Percentiles rank a stretch among this genome's conserved stretches.
Conservation (phyloP, 2,888 invertebrate genomes). For the Ectemnius continuus region DNA sequence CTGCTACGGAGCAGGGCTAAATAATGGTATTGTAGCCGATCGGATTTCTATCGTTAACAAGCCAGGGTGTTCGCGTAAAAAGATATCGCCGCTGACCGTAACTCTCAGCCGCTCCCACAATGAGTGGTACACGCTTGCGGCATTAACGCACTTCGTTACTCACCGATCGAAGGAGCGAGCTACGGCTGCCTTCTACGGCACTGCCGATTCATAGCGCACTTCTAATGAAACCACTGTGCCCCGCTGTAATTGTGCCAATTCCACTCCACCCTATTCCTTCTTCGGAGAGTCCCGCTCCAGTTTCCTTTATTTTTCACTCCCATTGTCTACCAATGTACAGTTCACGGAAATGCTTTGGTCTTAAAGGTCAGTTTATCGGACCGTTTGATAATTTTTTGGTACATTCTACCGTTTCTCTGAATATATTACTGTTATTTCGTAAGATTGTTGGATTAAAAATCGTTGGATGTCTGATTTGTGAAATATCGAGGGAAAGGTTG, state of each 20-base stretch:
- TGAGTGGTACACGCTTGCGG: constrained; percentile 57
- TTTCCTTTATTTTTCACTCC: no score
- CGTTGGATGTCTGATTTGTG: no score
- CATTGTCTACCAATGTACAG: no score
- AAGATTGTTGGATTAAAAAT: no score
- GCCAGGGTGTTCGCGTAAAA: constrained; percentile 67
- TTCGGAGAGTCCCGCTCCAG: no score
- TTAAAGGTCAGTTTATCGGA: no score
- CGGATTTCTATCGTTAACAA: constrained; percentile 77
- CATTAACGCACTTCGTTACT: constrained; percentile 72
- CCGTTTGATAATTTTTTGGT: no score
- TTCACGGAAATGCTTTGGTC: no score
- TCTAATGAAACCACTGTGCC: constrained; percentile 38
- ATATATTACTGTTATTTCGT: no score
- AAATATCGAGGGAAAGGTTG: no score
- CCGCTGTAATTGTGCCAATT: not conserved
- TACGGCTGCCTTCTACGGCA: constrained; percentile 56
- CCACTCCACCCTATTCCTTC: no score
- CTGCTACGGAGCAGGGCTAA: constrained; percentile 63
- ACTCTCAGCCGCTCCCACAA: constrained; percentile 72
- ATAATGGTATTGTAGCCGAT: constrained; percentile 76
- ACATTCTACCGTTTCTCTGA: no score
- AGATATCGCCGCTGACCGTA: constrained; percentile 63
- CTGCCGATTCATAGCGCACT: constrained; percentile 54
- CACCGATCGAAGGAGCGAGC: constrained; percentile 56